Evolutionary conservation across 2,888 invertebrate species (phyloP).

Genomic region (Eupeodes luniger): DNA sequence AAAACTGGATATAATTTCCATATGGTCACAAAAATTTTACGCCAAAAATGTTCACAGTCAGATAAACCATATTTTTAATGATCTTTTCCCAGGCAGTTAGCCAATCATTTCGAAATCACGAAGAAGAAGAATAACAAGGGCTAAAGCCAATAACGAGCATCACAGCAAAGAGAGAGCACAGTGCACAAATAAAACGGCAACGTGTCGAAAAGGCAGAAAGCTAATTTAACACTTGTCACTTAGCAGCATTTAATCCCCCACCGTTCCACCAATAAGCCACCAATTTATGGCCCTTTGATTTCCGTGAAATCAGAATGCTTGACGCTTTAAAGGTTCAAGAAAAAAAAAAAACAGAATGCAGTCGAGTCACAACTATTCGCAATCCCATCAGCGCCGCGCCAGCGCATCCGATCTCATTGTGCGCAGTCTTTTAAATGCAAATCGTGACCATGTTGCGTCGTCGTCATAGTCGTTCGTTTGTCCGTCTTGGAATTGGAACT

Average conservation of each 20-base stretch:
- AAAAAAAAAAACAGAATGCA: conserved; percentile 29
- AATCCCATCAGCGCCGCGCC: conserved; percentile 30
- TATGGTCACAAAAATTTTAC: not conserved
- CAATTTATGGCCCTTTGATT: conserved; percentile 77
- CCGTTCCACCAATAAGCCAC: conserved; percentile 78
- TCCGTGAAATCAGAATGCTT: conserved; percentile 74
- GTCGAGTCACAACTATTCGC: conserved; percentile 60
- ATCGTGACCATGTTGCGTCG: conserved; percentile 64
- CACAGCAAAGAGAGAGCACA: conserved; percentile 6
- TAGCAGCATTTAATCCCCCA: conserved; percentile 76
- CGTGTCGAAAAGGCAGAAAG: conserved; percentile 78
- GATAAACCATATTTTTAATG: conserved; percentile 60
- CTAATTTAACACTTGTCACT: conserved; percentile 79
- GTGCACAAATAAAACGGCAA: conserved; percentile 41
- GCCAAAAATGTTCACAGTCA: conserved; percentile 30
- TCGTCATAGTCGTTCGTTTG: not conserved
- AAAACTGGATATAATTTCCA: not conserved
- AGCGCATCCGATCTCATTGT: conserved; percentile 44
- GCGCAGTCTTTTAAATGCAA: conserved; percentile 55
- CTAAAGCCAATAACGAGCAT: conserved; percentile 46
- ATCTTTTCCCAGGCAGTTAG: conserved; percentile 57
- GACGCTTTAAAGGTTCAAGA: not conserved
- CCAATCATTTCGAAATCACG: conserved; percentile 62
- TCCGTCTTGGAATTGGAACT: conserved; percentile 6
- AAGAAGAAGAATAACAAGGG: not conserved